Evolutionary conservation across 2,113 vertebrate species (phyloP), one percentile per base, ranked within the genome.

Genomic region (Dinomys branickii): DNA sequence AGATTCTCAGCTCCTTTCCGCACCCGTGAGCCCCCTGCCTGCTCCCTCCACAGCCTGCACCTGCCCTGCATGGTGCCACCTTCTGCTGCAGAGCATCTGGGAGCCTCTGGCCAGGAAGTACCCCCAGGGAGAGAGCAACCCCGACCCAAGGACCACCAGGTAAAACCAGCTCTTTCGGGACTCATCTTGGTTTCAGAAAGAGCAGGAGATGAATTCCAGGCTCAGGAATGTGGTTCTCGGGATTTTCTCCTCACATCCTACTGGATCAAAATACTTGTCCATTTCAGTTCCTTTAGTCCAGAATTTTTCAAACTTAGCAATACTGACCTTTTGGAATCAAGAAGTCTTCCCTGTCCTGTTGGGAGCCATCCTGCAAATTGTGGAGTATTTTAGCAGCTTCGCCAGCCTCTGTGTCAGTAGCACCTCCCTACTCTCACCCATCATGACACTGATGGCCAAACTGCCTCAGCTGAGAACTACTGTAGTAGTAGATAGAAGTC

Each of bases 41-140:
- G 10, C 33, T 6, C 63, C 47, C 56, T 26, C 20, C 8, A 13
- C 73, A 19, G 4, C 56, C 7, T 35, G 11, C 1, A 22, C 75
- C 30, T 22, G 54, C 22, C 52, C 9, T 20, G 17, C 14, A 26
- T 7, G 7, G 33, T 3, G 9, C 8, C n/a, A 33, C 7, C 50
- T n/a, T 67, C 65, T 69, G 38, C 58, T 9, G 17, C 67, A 56
- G 26, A 33, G 50, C 4, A 52, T 12, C 67, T 58, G n/a, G n/a
- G 28, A 13, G 11, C 14, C 61, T 61, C 91, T 71, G n/a, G 28
- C 71, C 50, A 20, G 20, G 7, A 73, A 58, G 52, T 12, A 4
- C 30, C 75, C 52, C 44, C 0, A 0, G 1, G 3, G 12, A 71
- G 52, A 3, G 54, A 5, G 5, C 22, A 59, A 4, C 9, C 22